A percentile compares a stretch with the other conserved stretches of the same genome.
Conservation (phyloP, 2,888 invertebrate species). For the Dasypolia templi region DNA sequence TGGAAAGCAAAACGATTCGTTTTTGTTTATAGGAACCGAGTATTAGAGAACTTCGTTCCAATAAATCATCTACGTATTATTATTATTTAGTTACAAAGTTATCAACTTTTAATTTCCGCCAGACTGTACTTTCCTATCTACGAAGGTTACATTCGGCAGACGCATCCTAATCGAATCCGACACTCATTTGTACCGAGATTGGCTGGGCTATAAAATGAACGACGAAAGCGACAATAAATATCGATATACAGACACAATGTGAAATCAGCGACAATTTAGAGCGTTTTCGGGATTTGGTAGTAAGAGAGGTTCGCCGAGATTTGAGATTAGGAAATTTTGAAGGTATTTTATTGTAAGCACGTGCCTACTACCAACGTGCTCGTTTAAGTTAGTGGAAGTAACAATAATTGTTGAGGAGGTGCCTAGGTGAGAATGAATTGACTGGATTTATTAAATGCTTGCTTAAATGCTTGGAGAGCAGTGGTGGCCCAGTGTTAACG, state of each 20-base stretch:
- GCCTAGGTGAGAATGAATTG: not conserved
- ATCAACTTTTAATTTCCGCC: constrained; percentile 40
- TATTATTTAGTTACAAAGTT: constrained; percentile 14
- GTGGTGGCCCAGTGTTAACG: no score
- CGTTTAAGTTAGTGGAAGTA: not conserved
- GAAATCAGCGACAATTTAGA: constrained; percentile 4
- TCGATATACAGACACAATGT: constrained; percentile 18
- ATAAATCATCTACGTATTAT: constrained; percentile 3
- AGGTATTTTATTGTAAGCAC: not conserved
- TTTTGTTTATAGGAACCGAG: no score
- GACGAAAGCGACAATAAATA: constrained; percentile 2
- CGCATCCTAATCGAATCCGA: constrained; percentile 50
- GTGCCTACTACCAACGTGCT: not conserved
- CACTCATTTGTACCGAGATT: constrained; percentile 30
- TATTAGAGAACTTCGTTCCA: no score
- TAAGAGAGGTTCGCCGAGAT: not conserved
- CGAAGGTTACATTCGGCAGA: constrained; percentile 1
- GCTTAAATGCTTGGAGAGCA: no score
- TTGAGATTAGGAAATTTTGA: not conserved
- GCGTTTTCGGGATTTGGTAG: not conserved
- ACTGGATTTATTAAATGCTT: not conserved
- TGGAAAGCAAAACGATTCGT: no score
- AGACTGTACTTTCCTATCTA: not conserved
- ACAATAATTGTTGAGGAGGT: not conserved
- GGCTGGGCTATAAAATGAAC: constrained; percentile 25